These are phyloP conservation scores for Mellivora capensis DNA, from an alignment of 2,113 vertebrate genomes.

Conservation along the genomic window DNA sequence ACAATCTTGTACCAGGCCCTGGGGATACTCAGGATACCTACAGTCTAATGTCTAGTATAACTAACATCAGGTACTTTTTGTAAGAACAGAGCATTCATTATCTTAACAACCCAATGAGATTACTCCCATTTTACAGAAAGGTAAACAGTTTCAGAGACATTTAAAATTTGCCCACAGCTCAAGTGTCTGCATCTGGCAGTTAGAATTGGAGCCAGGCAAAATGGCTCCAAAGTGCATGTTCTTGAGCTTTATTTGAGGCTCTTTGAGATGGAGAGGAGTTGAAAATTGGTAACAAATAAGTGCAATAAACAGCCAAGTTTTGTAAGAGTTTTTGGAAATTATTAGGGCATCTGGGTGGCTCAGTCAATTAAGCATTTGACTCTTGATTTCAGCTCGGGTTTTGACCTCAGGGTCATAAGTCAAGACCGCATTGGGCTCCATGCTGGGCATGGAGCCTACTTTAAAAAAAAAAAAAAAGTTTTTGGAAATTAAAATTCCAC, in stretches of 20 bases:
- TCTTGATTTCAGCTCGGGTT: too few relatives aligned
- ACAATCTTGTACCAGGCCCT: not conserved
- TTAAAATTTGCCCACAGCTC: not conserved
- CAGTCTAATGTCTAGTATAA: not conserved
- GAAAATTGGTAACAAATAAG: not conserved
- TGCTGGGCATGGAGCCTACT: not conserved
- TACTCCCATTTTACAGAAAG: not conserved
- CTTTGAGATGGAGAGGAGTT: not conserved
- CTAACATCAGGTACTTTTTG: not conserved
- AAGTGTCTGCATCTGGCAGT: not conserved
- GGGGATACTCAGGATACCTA: not conserved
- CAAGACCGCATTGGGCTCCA: too few relatives aligned
- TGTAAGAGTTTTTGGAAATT: not conserved
- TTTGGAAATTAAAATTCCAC: not conserved
- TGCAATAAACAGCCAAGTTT: not conserved
- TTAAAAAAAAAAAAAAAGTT: not conserved
- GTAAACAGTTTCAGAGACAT: not conserved
- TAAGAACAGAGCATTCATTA: not conserved
- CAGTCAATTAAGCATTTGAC: too few relatives aligned
- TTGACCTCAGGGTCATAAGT: too few relatives aligned
- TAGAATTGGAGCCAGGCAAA: not conserved
- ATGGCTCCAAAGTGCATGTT: not conserved
- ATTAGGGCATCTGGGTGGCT: too few relatives aligned
- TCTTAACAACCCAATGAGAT: not conserved
- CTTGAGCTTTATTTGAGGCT: not conserved